Evolutionary conservation across 2,888 invertebrate genomes (phyloP).

Genomic region (Sphaerophoria rueppellii): DNA sequence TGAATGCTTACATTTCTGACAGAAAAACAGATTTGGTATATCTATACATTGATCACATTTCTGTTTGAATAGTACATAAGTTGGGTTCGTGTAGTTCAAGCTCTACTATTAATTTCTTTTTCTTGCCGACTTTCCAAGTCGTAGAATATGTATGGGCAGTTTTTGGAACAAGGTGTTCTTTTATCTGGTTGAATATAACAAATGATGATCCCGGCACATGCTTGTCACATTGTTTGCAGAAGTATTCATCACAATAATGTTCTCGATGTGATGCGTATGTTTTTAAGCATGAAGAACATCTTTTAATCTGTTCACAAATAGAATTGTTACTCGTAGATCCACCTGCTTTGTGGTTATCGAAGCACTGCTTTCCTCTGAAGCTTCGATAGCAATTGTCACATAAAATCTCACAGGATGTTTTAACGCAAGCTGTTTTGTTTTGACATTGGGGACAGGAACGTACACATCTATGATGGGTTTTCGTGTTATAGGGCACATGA

Average conservation of each 20-base stretch:
- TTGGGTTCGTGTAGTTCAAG: background rate
- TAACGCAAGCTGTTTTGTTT: background rate
- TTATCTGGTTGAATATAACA: background rate
- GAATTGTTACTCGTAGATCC: conserved; percentile 9
- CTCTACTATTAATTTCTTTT: background rate
- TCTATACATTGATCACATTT: conserved; percentile 7
- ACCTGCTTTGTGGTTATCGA: conserved; percentile 24
- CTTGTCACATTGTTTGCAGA: background rate
- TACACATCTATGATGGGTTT: background rate
- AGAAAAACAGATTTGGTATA: background rate
- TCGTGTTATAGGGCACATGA: conserved; percentile 19
- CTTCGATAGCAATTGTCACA: background rate
- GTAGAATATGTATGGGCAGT: background rate
- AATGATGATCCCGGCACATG: background rate
- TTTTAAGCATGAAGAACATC: conserved; percentile 20
- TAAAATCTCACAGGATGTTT: background rate
- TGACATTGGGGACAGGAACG: conserved; percentile 10
- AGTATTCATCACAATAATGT: conserved; percentile 20
- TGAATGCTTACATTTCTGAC: background rate
- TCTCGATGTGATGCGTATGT: conserved; percentile 5
- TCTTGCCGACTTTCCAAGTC: background rate
- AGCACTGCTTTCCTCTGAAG: conserved; percentile 27
- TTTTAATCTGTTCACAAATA: conserved; percentile 19
- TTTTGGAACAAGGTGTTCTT: background rate
- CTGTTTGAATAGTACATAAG: background rate